phyloP scores from a whole-genome alignment of 2,113 vertebrate species.

The Isurus oxyrinchus region DNA sequence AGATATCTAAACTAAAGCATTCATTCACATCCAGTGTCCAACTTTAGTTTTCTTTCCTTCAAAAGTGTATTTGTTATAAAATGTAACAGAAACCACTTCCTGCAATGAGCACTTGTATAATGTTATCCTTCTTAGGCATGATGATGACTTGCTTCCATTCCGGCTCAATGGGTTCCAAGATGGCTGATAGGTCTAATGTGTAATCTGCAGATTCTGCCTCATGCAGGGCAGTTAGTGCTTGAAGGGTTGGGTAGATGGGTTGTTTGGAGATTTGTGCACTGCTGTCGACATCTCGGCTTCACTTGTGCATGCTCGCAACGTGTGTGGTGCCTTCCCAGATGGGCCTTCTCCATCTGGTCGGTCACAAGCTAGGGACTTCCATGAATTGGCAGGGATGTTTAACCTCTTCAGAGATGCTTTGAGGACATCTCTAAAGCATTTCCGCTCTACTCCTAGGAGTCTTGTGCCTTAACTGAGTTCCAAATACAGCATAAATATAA shows the following conservation, averaged over 20 bases:
- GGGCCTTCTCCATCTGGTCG: too few species aligned
- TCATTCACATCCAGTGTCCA: neutral
- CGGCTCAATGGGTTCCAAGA: neutral
- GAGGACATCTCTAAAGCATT: too few species aligned
- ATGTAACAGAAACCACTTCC: neutral
- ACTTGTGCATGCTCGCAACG: too few species aligned
- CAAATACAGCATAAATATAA: too few species aligned
- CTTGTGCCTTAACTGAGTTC: too few species aligned
- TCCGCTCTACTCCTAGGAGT: too few species aligned
- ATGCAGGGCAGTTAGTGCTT: neutral
- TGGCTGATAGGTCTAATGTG: neutral
- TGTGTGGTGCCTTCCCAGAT: too few species aligned
- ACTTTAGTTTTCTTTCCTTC: neutral
- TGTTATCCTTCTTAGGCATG: neutral
- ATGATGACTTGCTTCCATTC: neutral
- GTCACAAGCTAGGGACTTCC: too few species aligned
- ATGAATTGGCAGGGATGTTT: too few species aligned
- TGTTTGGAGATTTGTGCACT: neutral
- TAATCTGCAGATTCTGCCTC: neutral
- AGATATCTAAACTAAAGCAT: neutral
- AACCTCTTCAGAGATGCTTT: too few species aligned
- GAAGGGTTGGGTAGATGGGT: neutral
- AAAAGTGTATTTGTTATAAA: neutral
- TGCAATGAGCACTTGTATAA: neutral
- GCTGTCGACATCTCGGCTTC: too few species aligned